Evolutionary conservation across 2,888 invertebrate genomes (phyloP).

Genomic region (Saturnia pavonia): DNA sequence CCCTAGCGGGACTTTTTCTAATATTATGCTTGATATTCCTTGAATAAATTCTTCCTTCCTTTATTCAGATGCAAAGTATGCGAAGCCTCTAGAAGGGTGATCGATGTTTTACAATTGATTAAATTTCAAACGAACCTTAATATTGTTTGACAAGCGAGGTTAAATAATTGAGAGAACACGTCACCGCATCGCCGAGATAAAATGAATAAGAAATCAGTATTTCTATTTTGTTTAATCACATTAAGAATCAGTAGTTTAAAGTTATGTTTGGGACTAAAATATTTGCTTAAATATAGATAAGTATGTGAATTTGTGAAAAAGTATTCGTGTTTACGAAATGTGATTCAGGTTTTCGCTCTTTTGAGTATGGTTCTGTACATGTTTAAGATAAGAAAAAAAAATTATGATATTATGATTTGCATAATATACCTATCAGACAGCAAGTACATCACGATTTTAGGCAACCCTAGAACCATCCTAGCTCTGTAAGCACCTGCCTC

Average conservation of each 20-base stretch:
- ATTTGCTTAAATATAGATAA: neutral
- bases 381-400: neutral
- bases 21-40: too few relatives aligned
- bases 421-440: neutral
- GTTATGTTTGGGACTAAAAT: neutral
- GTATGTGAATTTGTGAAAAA: neutral
- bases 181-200: neutral
- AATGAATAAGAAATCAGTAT: neutral
- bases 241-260: neutral
- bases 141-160: neutral
- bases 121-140: neutral
- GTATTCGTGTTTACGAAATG: neutral
- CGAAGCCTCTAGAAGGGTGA: neutral
- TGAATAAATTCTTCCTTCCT: neutral
- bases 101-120: neutral
- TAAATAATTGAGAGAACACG: neutral
- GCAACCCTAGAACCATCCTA: neutral
- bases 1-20: neutral
- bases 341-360: neutral
- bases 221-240: neutral
- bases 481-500: constrained; percentile 24
- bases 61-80: neutral
- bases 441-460: neutral
- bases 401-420: neutral
- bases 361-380: neutral